phyloP scores from a whole-genome alignment of 2,113 vertebrate genomes.

The Neotragus pygmaeus region DNA sequence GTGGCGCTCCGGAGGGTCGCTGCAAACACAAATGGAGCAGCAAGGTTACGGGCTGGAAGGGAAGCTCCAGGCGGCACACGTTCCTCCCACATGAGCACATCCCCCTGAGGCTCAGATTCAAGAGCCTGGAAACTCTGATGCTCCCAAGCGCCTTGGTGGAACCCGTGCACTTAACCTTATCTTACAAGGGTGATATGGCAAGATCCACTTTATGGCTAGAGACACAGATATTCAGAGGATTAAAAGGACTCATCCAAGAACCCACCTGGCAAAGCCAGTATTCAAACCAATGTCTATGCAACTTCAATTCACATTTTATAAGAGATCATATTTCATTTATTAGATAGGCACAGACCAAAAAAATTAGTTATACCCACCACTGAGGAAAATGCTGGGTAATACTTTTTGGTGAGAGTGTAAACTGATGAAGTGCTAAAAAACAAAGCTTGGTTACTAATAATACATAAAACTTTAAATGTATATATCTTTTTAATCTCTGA shows the following conservation, averaged over 20 bases:
- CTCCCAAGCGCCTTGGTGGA: neutral
- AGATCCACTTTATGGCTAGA: neutral
- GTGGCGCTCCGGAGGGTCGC: no score
- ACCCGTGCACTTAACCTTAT: accelerated
- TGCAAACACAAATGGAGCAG: no score
- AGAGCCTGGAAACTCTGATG: neutral
- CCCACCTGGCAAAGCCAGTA: neutral
- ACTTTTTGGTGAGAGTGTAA: neutral
- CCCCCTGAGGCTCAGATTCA: accelerated
- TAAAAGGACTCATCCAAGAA: neutral
- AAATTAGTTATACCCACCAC: neutral
- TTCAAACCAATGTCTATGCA: accelerated
- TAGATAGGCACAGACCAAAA: neutral
- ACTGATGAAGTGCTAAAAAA: neutral
- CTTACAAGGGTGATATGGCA: accelerated
- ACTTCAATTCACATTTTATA: neutral
- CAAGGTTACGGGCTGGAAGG: neutral
- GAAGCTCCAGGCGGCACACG: accelerated
- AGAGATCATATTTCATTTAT: neutral
- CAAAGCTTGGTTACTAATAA: neutral
- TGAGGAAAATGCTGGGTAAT: neutral
- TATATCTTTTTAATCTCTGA: neutral
- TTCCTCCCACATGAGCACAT: accelerated
- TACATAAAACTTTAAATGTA: neutral
- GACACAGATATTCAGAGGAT: neutral